A percentile compares a stretch with the other conserved stretches of the same genome.
These are phyloP conservation scores for Toxostoma redivivum DNA, from an alignment of 2,113 vertebrate genomes.

Conservation along the genomic window DNA sequence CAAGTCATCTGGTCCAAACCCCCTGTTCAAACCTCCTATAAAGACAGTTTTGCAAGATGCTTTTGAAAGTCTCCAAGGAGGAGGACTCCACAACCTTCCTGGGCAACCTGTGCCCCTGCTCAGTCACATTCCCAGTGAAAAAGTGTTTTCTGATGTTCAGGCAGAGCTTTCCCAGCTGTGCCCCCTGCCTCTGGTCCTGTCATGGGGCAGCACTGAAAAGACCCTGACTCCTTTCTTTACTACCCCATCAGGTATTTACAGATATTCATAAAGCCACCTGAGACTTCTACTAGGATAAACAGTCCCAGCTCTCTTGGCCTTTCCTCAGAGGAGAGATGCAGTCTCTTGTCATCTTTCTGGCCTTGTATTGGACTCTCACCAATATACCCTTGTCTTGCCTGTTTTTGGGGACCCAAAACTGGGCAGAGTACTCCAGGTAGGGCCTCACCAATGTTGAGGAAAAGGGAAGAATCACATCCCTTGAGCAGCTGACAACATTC, in stretches of 20 bases:
- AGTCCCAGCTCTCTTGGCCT: neutral
- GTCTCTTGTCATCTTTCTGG: neutral
- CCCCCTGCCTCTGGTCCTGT: neutral
- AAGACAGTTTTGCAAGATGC: accelerated
- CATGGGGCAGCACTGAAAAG: neutral
- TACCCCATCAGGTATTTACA: neutral
- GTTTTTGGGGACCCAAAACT: neutral
- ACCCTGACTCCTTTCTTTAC: neutral
- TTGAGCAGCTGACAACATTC: neutral
- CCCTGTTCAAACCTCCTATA: neutral
- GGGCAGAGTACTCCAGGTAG: too few relatives aligned
- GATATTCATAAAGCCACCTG: neutral
- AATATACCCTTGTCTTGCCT: neutral
- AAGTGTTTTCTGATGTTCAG: neutral
- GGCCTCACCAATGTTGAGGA: neutral
- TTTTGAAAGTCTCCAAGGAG: neutral
- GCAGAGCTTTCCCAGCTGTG: neutral
- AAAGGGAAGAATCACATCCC: neutral
- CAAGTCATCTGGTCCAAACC: neutral
- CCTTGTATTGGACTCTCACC: neutral
- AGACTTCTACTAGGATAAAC: neutral
- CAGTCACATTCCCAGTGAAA: neutral
- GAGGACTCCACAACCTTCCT: neutral
- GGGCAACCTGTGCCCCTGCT: neutral
- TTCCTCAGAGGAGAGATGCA: neutral